Evolutionary conservation across 2,797 vertebrate genomes (phyloP).

Genomic region (Hypotaenidia philippensis): DNA sequence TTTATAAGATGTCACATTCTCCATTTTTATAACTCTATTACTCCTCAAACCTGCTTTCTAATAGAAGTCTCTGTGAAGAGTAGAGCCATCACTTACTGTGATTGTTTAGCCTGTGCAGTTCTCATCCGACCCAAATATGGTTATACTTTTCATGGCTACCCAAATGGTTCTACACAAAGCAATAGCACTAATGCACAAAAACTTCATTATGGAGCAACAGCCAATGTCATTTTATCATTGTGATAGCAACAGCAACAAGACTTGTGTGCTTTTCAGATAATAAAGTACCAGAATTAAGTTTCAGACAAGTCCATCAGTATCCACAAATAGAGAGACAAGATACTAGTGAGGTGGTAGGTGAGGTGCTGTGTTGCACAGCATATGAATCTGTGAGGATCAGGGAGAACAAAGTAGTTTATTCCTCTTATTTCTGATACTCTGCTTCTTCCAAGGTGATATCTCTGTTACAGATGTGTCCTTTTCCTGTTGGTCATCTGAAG

Average conservation of each 20-base stretch:
- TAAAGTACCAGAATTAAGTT: background rate
- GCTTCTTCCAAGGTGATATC: background rate
- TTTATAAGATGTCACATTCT: background rate
- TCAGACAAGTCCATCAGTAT: background rate
- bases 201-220: background rate
- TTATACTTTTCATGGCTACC: background rate
- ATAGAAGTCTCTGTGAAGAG: background rate
- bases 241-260: background rate
- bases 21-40: slow-evolving; percentile 31
- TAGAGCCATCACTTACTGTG: background rate
- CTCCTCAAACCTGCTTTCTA: background rate
- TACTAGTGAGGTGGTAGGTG: background rate
- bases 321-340: background rate
- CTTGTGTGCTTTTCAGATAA: background rate
- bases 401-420: background rate
- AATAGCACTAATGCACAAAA: background rate
- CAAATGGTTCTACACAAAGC: background rate
- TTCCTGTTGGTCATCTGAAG: background rate
- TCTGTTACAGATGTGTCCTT: background rate
- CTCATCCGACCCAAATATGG: background rate
- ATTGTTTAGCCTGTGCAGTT: background rate
- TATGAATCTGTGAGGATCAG: background rate
- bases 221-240: background rate
- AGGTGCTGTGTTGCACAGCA: background rate
- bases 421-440: background rate